Conservation (phyloP, 2,888 invertebrate genomes). For the Pristionchus mayeri region DNA sequence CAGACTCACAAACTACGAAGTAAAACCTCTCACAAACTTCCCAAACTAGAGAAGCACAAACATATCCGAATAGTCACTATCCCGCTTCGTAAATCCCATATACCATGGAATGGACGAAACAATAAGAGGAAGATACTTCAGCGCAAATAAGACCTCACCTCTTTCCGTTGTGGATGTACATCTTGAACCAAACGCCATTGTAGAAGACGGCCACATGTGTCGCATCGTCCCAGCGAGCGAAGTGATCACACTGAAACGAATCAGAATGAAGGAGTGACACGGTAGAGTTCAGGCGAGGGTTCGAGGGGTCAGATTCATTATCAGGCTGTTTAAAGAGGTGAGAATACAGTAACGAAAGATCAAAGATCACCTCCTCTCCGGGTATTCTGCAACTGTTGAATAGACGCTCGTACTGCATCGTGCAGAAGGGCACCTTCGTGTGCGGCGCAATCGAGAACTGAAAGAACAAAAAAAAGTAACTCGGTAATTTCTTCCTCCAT, state of each 20-base stretch:
- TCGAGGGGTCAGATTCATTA: not conserved
- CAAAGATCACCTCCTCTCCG: conserved; percentile 84
- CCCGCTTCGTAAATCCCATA: no score
- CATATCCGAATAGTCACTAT: no score
- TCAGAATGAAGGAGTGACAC: not conserved
- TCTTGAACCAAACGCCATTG: conserved; percentile 93
- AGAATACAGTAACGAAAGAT: not conserved
- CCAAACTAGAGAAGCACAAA: no score
- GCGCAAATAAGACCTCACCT: conserved; percentile 51
- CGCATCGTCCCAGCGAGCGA: conserved; percentile 74
- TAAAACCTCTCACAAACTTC: no score
- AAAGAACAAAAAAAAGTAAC: conserved; percentile 46
- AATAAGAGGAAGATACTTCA: no score
- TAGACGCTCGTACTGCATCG: conserved; percentile 96
- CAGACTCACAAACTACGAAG: no score
- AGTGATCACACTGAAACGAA: conserved; percentile 62
- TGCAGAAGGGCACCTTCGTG: conserved; percentile 88
- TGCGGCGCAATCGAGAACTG: conserved; percentile 73
- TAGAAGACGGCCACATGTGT: conserved; percentile 94
- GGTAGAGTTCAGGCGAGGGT: not conserved
- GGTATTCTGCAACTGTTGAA: conserved; percentile 97
- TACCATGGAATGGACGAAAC: no score
- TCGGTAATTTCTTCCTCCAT: no score
- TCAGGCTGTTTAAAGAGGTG: no score
- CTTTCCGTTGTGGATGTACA: conserved; percentile 87